These are phyloP conservation scores for Plagodis dolabraria DNA, from an alignment of 2,888 invertebrate species.

Conservation along the genomic window DNA sequence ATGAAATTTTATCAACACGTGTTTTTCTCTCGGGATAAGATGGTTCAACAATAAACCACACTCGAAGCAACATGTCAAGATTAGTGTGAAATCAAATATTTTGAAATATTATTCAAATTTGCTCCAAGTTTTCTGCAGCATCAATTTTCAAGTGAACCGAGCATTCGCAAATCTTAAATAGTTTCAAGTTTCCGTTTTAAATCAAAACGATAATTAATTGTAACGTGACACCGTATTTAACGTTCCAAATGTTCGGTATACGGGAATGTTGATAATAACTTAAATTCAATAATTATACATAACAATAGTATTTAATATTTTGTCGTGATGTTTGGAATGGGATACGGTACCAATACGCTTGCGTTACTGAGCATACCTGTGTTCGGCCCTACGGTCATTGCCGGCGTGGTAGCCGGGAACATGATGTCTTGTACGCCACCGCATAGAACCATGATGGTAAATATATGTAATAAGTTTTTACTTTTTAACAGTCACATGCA, in stretches of 20 bases:
- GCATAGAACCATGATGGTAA: slow-evolving; percentile 36
- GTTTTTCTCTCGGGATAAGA: slow-evolving; percentile 18
- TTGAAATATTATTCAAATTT: background rate
- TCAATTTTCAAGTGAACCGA: too few species aligned
- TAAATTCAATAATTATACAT: background rate
- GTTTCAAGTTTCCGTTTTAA: too few species aligned
- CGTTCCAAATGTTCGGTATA: too few species aligned
- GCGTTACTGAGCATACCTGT: slow-evolving; percentile 49
- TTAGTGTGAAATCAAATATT: slow-evolving; percentile 22
- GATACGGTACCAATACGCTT: slow-evolving; percentile 46
- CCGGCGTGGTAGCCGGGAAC: slow-evolving; percentile 45
- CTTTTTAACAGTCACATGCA: too few species aligned
- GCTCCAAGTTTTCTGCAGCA: too few species aligned
- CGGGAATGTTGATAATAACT: too few species aligned
- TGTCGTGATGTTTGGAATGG: slow-evolving; percentile 25
- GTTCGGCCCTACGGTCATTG: slow-evolving; percentile 51
- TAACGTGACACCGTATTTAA: too few species aligned
- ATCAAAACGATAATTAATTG: too few species aligned
- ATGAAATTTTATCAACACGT: slow-evolving; percentile 20
- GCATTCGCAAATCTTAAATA: too few species aligned
- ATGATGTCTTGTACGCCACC: slow-evolving; percentile 16
- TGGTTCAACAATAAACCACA: slow-evolving; percentile 19
- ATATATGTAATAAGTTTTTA: background rate
- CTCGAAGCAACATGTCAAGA: slow-evolving; percentile 29
- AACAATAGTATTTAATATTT: slow-evolving; percentile 15